These are phyloP conservation scores for Blennius ocellaris DNA, from an alignment of 2,113 vertebrate species.

Conservation along the genomic window DNA sequence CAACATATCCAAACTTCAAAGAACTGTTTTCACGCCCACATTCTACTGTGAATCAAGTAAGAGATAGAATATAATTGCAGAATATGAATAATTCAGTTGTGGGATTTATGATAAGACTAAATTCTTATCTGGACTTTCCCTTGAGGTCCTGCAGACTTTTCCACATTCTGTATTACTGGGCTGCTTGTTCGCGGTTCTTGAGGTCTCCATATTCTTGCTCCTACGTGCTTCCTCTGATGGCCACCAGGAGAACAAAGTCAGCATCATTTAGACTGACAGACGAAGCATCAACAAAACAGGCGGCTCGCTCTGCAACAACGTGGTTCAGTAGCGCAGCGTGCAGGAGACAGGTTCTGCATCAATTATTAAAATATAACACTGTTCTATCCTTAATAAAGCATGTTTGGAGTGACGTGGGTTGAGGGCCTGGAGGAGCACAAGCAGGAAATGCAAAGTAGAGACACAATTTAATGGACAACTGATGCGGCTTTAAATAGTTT, in stretches of 20 bases:
- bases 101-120: conserved; percentile 70
- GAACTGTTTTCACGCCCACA: conserved; percentile 68
- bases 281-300: conserved; percentile 32
- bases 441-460: conserved; percentile 9
- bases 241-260: conserved; percentile 55
- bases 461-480: conserved; percentile 11
- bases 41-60: conserved; percentile 60
- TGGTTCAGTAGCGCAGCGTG: conserved; percentile 26
- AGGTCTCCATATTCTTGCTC: conserved; percentile 61
- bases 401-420: conserved; percentile 25
- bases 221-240: conserved; percentile 48
- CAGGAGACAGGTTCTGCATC: background rate
- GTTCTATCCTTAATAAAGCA: conserved; percentile 18
- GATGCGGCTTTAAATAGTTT: conserved; percentile 35
- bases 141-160: conserved; percentile 61
- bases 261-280: conserved; percentile 45
- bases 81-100: conserved; percentile 73
- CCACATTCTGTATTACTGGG: conserved; percentile 30
- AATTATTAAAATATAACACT: conserved; percentile 39
- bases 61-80: conserved; percentile 71
- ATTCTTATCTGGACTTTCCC: conserved; percentile 68
- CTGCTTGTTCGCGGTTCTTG: conserved; percentile 38
- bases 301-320: conserved; percentile 26
- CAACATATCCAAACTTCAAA: conserved; percentile 72
- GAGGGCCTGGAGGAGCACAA: background rate